Percentiles rank a stretch among this genome's conserved stretches.
Evolutionary conservation across 2,113 vertebrate species (phyloP).

Genomic region (Salvator merianae): DNA sequence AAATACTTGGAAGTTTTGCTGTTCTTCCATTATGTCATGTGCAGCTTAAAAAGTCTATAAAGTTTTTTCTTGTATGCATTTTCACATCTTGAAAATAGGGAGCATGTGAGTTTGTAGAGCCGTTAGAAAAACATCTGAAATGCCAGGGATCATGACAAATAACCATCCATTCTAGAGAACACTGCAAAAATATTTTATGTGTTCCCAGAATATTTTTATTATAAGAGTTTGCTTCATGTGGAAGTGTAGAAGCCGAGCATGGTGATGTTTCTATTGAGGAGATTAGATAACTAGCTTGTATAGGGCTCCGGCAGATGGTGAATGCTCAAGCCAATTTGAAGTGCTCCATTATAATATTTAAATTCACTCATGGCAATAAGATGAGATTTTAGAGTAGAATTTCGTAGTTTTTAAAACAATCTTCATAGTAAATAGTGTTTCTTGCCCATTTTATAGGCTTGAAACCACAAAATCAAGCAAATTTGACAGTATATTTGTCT

Average conservation of each 20-base stretch:
- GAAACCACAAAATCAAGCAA: constrained; percentile 74
- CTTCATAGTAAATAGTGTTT: constrained; percentile 76
- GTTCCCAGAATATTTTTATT: constrained; percentile 67
- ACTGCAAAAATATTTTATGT: constrained; percentile 25
- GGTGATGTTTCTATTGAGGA: constrained; percentile 84
- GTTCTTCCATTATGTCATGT: constrained; percentile 41
- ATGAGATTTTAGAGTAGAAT: constrained; percentile 73
- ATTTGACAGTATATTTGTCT: constrained; percentile 84
- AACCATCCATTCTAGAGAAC: constrained; percentile 26
- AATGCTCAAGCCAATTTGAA: constrained; percentile 86
- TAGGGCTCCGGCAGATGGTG: constrained; percentile 87
- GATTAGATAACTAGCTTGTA: constrained; percentile 91
- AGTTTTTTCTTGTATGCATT: constrained; percentile 59
- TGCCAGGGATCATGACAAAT: constrained; percentile 55
- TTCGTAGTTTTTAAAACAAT: constrained; percentile 83
- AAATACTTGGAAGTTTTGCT: constrained; percentile 53
- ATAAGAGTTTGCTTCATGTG: constrained; percentile 73
- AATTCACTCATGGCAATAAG: constrained; percentile 78
- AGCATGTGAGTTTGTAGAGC: constrained; percentile 38
- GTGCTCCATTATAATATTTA: constrained; percentile 81
- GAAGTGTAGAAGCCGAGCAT: constrained; percentile 84
- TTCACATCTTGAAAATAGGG: constrained; percentile 49
- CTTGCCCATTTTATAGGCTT: constrained; percentile 65
- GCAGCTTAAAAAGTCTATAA: constrained; percentile 53
- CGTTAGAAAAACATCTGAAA: constrained; percentile 47